Evolutionary conservation across 1,140 invertebrate species (phyloP).

Genomic region (Augochlora pura): DNA sequence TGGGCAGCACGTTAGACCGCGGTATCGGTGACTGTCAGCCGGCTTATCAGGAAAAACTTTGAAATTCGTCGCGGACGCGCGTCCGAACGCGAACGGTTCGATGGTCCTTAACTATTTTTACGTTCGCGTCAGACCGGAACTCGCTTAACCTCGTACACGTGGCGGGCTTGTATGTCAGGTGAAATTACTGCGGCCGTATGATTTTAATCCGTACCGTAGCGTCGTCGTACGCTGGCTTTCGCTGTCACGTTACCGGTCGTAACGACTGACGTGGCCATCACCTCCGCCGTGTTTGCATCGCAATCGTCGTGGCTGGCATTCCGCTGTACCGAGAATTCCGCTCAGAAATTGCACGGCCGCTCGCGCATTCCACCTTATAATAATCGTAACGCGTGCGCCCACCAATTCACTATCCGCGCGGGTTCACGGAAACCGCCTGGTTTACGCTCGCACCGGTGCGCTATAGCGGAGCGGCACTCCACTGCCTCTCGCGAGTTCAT

Average conservation of each 20-base stretch:
- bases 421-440: constrained; percentile 7
- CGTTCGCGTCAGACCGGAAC: neutral
- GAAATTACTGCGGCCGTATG: constrained; percentile 27
- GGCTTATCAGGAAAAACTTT: constrained; percentile 34
- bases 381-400: constrained; percentile 8
- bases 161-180: constrained; percentile 30
- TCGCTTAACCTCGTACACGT: constrained; percentile 21
- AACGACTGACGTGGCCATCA: constrained; percentile 9
- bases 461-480: too few relatives aligned
- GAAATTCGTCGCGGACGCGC: constrained; percentile 8
- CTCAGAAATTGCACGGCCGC: neutral
- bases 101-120: constrained; percentile 42
- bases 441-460: neutral
- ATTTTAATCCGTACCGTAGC: constrained; percentile 34
- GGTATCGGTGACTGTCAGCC: neutral
- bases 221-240: neutral
- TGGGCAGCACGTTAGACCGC: neutral
- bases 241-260: constrained; percentile 33
- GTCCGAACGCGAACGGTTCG: constrained; percentile 11
- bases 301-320: neutral
- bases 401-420: neutral
- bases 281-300: neutral
- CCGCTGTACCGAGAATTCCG: constrained; percentile 11
- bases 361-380: constrained; percentile 2
- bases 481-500: neutral